Evolutionary conservation across 2,113 vertebrate species (phyloP).

Genomic region (Peromyscus polionotus): DNA sequence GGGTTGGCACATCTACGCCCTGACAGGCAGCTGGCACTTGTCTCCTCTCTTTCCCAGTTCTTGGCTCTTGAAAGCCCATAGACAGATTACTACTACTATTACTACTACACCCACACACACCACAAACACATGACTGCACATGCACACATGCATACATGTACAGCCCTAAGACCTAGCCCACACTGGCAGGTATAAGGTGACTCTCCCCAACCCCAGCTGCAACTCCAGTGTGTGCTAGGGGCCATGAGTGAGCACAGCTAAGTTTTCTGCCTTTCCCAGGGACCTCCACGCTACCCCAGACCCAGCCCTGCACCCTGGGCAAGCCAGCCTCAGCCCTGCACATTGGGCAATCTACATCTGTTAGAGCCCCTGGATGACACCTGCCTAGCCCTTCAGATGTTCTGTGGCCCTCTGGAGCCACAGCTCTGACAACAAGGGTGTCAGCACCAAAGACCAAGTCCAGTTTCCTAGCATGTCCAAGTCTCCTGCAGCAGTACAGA

Average conservation of each 20-base stretch:
- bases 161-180: neutral
- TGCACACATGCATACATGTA: no score
- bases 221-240: neutral
- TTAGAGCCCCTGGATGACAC: neutral
- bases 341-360: neutral
- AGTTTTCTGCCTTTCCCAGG: neutral
- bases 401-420: neutral
- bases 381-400: neutral
- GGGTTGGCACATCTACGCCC: neutral
- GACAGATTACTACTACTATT: neutral
- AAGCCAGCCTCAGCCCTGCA: neutral
- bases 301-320: neutral
- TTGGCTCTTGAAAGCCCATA: neutral
- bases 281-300: neutral
- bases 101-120: neutral
- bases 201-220: no score
- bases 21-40: neutral
- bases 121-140: neutral
- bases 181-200: neutral
- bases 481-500: neutral
- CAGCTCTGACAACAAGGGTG: neutral
- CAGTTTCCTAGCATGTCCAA: neutral
- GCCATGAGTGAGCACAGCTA: accelerated
- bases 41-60: neutral
- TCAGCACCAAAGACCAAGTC: neutral